Evolutionary conservation across 2,113 vertebrate genomes (phyloP).

Genomic region (Saguinus imperator): DNA sequence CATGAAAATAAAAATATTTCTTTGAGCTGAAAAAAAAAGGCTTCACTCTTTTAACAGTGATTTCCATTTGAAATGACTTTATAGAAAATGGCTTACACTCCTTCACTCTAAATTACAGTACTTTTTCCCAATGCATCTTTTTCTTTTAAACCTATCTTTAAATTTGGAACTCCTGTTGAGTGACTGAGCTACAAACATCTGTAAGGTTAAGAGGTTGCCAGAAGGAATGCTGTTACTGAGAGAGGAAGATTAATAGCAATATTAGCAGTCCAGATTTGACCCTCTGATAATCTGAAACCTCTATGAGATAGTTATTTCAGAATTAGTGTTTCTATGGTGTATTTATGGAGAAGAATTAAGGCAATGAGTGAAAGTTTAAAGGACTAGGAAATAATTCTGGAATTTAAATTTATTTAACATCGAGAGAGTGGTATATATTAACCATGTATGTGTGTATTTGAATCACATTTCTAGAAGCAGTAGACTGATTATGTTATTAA

Average conservation of each 20-base stretch:
- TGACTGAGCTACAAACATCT: not conserved
- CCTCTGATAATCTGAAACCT: conserved; percentile 47
- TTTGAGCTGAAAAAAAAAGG: not conserved
- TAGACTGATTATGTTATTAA: conserved; percentile 20
- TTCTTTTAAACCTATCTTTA: not conserved
- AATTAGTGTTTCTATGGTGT: conserved; percentile 10
- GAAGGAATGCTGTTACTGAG: conserved; percentile 13
- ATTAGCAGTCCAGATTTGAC: conserved; percentile 13
- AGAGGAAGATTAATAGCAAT: conserved; percentile 45
- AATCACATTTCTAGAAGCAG: conserved; percentile 20
- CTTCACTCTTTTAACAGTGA: not conserved
- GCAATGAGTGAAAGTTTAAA: not conserved
- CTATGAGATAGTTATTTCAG: not conserved
- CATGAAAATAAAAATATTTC: conserved; percentile 14
- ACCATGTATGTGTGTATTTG: not conserved
- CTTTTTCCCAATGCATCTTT: not conserved
- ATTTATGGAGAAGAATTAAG: not conserved
- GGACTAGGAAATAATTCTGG: not conserved
- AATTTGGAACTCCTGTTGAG: conserved; percentile 34
- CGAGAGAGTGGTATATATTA: not conserved
- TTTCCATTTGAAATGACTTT: conserved; percentile 49
- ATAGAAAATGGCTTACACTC: conserved; percentile 6
- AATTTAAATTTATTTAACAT: conserved; percentile 18
- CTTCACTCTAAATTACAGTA: conserved; percentile 25
- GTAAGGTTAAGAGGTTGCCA: not conserved